phyloP scores from a whole-genome alignment of 2,888 invertebrate genomes.

The Limenitis camilla region DNA sequence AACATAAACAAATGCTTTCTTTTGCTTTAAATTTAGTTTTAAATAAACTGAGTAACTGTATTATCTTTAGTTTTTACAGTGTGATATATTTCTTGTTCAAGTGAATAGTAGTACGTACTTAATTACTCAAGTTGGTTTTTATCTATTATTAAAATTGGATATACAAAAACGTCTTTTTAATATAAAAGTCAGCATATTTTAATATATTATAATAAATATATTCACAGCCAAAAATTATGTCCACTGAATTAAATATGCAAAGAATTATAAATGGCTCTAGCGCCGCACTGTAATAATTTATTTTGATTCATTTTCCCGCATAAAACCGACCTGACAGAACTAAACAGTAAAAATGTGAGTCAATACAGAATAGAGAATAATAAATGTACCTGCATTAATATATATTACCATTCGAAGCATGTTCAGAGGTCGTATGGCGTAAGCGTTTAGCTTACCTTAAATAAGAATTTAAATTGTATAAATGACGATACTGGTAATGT shows the following conservation, averaged over 20 bases:
- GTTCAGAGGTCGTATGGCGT: constrained; percentile 14
- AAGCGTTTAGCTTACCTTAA: constrained; percentile 8
- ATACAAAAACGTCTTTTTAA: neutral
- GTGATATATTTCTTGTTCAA: no score
- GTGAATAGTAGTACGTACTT: no score
- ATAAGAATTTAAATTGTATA: constrained; percentile 1
- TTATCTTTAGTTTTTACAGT: no score
- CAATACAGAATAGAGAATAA: constrained; percentile 19
- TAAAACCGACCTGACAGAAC: constrained; percentile 17
- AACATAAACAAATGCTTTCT: no score
- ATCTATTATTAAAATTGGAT: constrained; percentile 1
- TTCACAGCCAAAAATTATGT: constrained; percentile 14
- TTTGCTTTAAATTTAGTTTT: no score
- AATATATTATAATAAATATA: neutral
- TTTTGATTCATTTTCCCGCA: constrained; percentile 16
- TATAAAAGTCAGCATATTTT: neutral
- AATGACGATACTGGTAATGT: no score
- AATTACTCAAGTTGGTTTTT: no score
- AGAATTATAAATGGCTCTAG: constrained; percentile 13
- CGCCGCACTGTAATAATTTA: constrained; percentile 13
- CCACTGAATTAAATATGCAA: constrained; percentile 16
- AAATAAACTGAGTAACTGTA: no score
- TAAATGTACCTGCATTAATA: constrained; percentile 19
- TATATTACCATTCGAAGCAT: constrained; percentile 26
- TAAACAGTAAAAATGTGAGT: constrained; percentile 25